phyloP scores from a whole-genome alignment of 2,888 invertebrate genomes.

The Gymnoscelis rufifasciata region DNA sequence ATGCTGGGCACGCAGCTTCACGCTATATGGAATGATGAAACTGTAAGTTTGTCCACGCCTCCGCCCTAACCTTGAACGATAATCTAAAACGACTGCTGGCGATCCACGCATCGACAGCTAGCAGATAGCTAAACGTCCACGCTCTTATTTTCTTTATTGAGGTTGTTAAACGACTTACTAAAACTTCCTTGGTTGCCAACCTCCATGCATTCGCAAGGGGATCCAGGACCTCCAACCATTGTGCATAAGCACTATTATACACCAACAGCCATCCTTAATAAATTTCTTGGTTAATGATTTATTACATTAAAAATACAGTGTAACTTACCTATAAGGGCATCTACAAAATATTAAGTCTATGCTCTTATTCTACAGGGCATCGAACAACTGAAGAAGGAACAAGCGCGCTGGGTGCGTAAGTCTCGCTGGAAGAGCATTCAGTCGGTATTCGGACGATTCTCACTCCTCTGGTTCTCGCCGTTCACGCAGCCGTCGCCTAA shows the following conservation, averaged over 20 bases:
- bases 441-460: slow-evolving; percentile 97
- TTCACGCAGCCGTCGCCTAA: slow-evolving; percentile 91
- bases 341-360: not conserved
- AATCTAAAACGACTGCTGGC: not conserved
- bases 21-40: slow-evolving; percentile 99
- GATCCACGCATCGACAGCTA: too few species aligned
- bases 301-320: too few species aligned
- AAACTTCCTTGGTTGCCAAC: too few species aligned
- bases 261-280: too few species aligned
- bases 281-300: too few species aligned
- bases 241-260: too few species aligned
- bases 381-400: slow-evolving; percentile 97
- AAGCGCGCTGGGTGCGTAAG: slow-evolving; percentile 94
- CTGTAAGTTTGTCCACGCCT: slow-evolving; percentile 77
- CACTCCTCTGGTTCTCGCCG: slow-evolving; percentile 96
- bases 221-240: too few species aligned
- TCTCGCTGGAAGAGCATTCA: slow-evolving; percentile 97
- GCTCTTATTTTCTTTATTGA: too few species aligned
- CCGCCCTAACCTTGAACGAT: not conserved
- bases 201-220: too few species aligned
- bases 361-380: slow-evolving; percentile 86
- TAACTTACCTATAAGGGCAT: too few species aligned
- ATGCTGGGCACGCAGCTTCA: slow-evolving; percentile 98
- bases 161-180: too few species aligned
- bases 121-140: too few species aligned